These are phyloP conservation scores for Centroberyx gerrardi DNA, from an alignment of 2,797 vertebrate genomes.

Conservation along the genomic window DNA sequence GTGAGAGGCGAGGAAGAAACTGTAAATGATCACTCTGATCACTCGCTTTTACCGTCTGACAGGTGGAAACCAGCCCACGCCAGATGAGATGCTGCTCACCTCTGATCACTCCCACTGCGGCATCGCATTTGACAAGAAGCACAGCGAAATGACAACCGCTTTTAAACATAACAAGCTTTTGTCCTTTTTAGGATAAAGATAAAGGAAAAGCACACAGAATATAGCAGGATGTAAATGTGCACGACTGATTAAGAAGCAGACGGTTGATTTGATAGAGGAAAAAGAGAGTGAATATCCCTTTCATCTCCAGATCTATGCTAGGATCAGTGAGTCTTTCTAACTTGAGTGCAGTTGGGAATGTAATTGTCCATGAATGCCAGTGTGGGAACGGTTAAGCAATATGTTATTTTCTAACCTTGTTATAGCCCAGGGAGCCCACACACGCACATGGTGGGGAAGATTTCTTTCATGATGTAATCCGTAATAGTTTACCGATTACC, in stretches of 20 bases:
- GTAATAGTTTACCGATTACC: slow-evolving; percentile 72
- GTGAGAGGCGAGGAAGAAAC: slow-evolving; percentile 46
- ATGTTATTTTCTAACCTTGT: slow-evolving; percentile 55
- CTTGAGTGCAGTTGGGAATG: slow-evolving; percentile 16
- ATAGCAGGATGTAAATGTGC: slow-evolving; percentile 30
- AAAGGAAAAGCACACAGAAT: slow-evolving; percentile 56
- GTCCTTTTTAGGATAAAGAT: slow-evolving; percentile 59
- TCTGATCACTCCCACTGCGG: slow-evolving; percentile 73
- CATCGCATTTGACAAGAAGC: slow-evolving; percentile 68
- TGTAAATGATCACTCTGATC: slow-evolving; percentile 62
- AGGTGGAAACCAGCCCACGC: slow-evolving; percentile 76
- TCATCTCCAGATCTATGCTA: not conserved
- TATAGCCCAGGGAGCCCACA: slow-evolving; percentile 39
- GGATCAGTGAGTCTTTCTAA: slow-evolving; percentile 31
- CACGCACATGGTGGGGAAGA: slow-evolving; percentile 28
- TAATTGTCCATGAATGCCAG: slow-evolving; percentile 16
- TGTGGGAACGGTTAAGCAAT: slow-evolving; percentile 44
- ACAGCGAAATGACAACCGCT: slow-evolving; percentile 60
- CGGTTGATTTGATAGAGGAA: slow-evolving; percentile 39
- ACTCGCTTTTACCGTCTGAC: slow-evolving; percentile 66
- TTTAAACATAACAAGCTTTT: slow-evolving; percentile 69
- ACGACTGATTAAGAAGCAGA: slow-evolving; percentile 49
- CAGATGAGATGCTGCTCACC: slow-evolving; percentile 74
- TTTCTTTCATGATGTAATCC: slow-evolving; percentile 71
- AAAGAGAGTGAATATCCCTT: slow-evolving; percentile 43